Conservation (phyloP, 2,888 invertebrate genomes). For the Rhorus exstirpatorius region DNA sequence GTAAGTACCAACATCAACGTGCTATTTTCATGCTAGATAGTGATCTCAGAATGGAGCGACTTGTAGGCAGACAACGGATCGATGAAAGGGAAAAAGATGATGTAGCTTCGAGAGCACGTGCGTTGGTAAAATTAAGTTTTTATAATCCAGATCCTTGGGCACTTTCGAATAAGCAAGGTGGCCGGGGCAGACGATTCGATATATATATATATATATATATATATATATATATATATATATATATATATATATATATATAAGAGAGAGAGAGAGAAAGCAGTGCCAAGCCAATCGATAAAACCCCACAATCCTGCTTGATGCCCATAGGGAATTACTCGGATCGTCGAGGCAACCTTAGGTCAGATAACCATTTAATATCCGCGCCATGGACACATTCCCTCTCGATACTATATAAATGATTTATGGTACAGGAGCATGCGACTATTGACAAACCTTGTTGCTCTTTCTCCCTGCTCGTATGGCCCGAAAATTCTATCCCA, state of each 20-base stretch:
- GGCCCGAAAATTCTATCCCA: slow-evolving; percentile 12
- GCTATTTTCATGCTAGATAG: too few species aligned
- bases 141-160: slow-evolving; percentile 44
- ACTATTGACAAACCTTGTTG: slow-evolving; percentile 67
- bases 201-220: too few species aligned
- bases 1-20: too few species aligned
- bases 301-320: slow-evolving; percentile 51
- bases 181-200: too few species aligned
- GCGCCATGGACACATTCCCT: slow-evolving; percentile 61
- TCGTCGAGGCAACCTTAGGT: slow-evolving; percentile 55
- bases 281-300: slow-evolving; percentile 63
- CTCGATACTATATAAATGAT: slow-evolving; percentile 71
- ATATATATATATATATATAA: not conserved
- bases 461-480: slow-evolving; percentile 11
- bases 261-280: slow-evolving; percentile 21
- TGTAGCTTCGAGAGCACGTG: slow-evolving; percentile 8
- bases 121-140: slow-evolving; percentile 40
- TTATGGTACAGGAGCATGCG: slow-evolving; percentile 64
- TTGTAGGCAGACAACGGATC: slow-evolving; percentile 2
- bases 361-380: slow-evolving; percentile 73
- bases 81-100: slow-evolving; percentile 15
- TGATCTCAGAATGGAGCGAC: not conserved
- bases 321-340: slow-evolving; percentile 67
- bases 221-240: too few species aligned
- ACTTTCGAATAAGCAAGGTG: slow-evolving; percentile 23